Evolutionary conservation across 2,888 invertebrate species (phyloP), one percentile per base, ranked within the genome.

Genomic region (Chloroclystis v-ata): DNA sequence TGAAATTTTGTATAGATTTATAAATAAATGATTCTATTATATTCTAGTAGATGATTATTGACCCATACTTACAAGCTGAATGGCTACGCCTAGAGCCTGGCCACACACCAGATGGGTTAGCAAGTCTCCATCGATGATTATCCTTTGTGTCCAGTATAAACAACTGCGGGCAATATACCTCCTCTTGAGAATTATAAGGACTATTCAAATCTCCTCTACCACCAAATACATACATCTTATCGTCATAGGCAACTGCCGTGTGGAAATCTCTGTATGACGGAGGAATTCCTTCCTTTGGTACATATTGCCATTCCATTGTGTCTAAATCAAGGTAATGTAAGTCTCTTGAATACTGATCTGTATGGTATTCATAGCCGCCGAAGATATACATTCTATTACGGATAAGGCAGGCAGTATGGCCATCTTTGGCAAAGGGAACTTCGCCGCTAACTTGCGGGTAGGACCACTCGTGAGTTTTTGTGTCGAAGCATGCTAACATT

Each of bases 301-400:
- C 73, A 59, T 89, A 92, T 4, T 80, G 87, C 96, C 96, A 97
- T 28, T 89, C 84, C 86, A 93, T 89, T 9, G 91, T 93, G 37
- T 90, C 89, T 51, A 97, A 89, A 80, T 96, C 89, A 37, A 96
- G 83, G 41, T 90, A 91, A 72, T 93, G 94, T 0, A 95, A 92
- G 63, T 94, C 94, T 67, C 93, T 92, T 4, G 95, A 94, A 78
- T 95, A 96, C 53, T 92, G 90, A 69, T 94, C 93, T 29, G 92
- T 90, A 43, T 92, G 91, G 72, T 97, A 96, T 71, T 97, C 96
- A 81, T 94, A 97, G 0, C 97, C 97, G 20, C 96, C 97, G 86
- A 95, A 97, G 50, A 97, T 92, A 67, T 93, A 95, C 96, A 97
- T 97, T 65, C 89, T 90, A 63, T 93, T 90, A 44, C 89, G 89